Percentiles rank a stretch among this genome's conserved stretches.
Conservation (phyloP, 2,797 vertebrate genomes). For the Podargus strigoides region DNA sequence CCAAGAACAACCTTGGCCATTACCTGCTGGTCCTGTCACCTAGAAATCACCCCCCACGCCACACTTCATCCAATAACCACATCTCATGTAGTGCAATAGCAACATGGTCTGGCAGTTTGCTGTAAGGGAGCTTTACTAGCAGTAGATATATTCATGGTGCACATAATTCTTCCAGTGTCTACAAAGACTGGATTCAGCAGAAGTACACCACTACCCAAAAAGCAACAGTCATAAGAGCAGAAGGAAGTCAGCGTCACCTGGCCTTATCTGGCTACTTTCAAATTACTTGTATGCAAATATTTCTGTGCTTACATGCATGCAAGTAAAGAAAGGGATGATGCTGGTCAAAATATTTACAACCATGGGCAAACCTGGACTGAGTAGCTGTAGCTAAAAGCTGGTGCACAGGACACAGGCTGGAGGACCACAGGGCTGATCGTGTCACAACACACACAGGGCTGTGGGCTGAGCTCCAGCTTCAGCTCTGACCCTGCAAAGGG, state of each 20-base stretch:
- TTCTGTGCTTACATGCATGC: rapidly evolving
- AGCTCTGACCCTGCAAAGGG: not conserved
- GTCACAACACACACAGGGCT: rapidly evolving
- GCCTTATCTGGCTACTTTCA: not conserved
- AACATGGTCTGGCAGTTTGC: not conserved
- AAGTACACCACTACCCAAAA: not conserved
- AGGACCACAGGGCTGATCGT: too few relatives aligned
- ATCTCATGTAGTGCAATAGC: rapidly evolving
- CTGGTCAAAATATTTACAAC: not conserved
- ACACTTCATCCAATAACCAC: not conserved
- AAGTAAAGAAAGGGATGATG: not conserved
- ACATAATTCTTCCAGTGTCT: not conserved
- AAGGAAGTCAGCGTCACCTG: not conserved
- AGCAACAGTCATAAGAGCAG: rapidly evolving
- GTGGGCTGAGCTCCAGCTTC: not conserved
- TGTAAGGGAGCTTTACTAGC: not conserved
- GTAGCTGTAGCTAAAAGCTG: not conserved
- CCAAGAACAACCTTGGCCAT: not conserved
- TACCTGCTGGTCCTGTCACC: not conserved
- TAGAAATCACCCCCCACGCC: not conserved
- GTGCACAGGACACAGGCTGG: not conserved
- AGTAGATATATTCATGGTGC: rapidly evolving
- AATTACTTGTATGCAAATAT: not conserved
- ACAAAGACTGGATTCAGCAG: not conserved
- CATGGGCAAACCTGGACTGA: not conserved